Evolutionary conservation across 2,888 invertebrate species (phyloP).

Genomic region (Serrognathus titanus): DNA sequence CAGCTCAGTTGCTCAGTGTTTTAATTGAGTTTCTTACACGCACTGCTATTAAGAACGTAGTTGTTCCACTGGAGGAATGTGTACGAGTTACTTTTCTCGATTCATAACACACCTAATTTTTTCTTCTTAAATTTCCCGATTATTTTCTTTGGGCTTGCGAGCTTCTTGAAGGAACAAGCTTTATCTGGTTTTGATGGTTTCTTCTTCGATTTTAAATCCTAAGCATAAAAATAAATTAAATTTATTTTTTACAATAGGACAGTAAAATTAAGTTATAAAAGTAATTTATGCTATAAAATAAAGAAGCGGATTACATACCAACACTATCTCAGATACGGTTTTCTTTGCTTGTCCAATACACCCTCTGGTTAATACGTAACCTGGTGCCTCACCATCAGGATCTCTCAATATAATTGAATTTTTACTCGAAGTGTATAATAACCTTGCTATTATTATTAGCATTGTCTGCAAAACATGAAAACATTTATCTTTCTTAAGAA

Average conservation of each 20-base stretch:
- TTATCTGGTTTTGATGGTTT: not conserved
- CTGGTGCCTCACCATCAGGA: slow-evolving; percentile 50
- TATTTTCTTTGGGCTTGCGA: not conserved
- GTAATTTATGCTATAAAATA: not conserved
- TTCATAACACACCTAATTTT: not conserved
- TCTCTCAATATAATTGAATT: slow-evolving; percentile 54
- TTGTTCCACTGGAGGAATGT: no score
- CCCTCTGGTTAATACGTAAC: slow-evolving; percentile 47
- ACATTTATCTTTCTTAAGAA: not conserved
- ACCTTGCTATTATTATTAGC: slow-evolving; percentile 53
- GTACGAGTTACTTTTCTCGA: no score
- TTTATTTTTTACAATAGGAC: no score
- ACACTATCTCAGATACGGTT: slow-evolving; percentile 41
- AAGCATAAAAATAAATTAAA: not conserved
- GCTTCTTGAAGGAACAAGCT: not conserved
- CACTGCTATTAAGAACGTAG: no score
- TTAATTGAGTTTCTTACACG: no score
- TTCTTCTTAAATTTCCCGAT: not conserved
- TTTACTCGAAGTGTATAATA: slow-evolving; percentile 55
- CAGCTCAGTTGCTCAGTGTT: no score
- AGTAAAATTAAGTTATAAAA: no score
- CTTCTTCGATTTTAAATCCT: slow-evolving; percentile 2
- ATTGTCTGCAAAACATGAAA: slow-evolving; percentile 39
- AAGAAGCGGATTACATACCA: slow-evolving; percentile 18
- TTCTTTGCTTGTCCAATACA: slow-evolving; percentile 42